A percentile compares a stretch with the other conserved stretches of the same genome.
phyloP scores from a whole-genome alignment of 2,888 invertebrate genomes.

The Syrista parreyssii region DNA sequence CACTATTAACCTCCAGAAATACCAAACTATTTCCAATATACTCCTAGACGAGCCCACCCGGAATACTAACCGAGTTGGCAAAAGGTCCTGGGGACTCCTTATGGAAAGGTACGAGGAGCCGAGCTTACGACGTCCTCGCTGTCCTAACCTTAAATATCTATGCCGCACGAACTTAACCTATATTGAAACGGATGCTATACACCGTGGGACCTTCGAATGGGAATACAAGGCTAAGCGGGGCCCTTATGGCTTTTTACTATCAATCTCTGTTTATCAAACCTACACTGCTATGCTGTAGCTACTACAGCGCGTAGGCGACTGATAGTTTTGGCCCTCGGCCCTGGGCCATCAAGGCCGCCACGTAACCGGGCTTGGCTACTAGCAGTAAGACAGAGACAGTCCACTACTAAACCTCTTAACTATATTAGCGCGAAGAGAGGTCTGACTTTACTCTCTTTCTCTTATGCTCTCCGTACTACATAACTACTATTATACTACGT shows the following conservation, averaged over 20 bases:
- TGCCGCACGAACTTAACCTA: not conserved
- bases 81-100: not conserved
- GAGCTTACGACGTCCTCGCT: not conserved
- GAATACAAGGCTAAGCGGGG: not conserved
- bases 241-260: not conserved
- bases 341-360: slow-evolving; percentile 54
- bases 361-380: slow-evolving; percentile 33
- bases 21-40: not conserved
- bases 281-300: not conserved
- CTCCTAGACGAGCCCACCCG: not conserved
- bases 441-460: not conserved
- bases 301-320: slow-evolving; percentile 8
- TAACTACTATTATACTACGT: not conserved
- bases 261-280: not conserved
- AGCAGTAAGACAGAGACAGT: slow-evolving; percentile 12
- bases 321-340: slow-evolving; percentile 60
- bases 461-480: not conserved
- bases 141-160: not conserved
- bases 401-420: slow-evolving; percentile 41
- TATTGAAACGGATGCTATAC: not conserved
- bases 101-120: not conserved
- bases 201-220: not conserved
- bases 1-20: not conserved
- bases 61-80: not conserved
- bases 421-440: slow-evolving; percentile 37